Evolutionary conservation across 1,140 invertebrate genomes (phyloP).

Genomic region (Polypedilum pembai): DNA sequence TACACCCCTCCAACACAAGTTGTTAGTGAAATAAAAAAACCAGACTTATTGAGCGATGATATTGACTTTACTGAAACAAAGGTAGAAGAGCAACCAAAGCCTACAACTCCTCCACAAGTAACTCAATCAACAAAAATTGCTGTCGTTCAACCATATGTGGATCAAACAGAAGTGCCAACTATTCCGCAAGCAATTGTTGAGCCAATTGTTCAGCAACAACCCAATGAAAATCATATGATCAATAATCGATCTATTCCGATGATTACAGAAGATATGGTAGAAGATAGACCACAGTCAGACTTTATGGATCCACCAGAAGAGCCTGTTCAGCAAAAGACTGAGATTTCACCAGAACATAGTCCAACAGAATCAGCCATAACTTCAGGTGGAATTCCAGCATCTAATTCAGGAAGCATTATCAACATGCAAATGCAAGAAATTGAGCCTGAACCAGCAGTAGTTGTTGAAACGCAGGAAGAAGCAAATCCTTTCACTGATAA

Average conservation of each 20-base stretch:
- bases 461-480: not conserved
- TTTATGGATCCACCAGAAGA: slow-evolving; percentile 19
- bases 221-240: not conserved
- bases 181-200: slow-evolving; percentile 36
- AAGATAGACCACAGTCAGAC: slow-evolving; percentile 6
- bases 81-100: slow-evolving; percentile 30
- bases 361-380: slow-evolving; percentile 4
- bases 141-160: slow-evolving; percentile 11
- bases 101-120: slow-evolving; percentile 27
- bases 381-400: slow-evolving; percentile 13
- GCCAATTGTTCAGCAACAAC: slow-evolving; percentile 30
- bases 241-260: not conserved
- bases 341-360: not conserved
- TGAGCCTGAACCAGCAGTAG: not conserved
- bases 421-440: not conserved
- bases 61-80: slow-evolving; percentile 40
- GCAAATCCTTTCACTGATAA: not conserved
- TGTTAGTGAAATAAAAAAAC: slow-evolving; percentile 36
- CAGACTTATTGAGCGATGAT: slow-evolving; percentile 50
- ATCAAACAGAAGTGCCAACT: slow-evolving; percentile 30
- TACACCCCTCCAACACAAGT: slow-evolving; percentile 48
- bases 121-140: slow-evolving; percentile 30
- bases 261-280: not conserved
- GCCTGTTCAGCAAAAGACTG: not conserved
- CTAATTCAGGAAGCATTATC: not conserved